Conservation (phyloP, 2,888 invertebrate species). For the Villa cingulata region DNA sequence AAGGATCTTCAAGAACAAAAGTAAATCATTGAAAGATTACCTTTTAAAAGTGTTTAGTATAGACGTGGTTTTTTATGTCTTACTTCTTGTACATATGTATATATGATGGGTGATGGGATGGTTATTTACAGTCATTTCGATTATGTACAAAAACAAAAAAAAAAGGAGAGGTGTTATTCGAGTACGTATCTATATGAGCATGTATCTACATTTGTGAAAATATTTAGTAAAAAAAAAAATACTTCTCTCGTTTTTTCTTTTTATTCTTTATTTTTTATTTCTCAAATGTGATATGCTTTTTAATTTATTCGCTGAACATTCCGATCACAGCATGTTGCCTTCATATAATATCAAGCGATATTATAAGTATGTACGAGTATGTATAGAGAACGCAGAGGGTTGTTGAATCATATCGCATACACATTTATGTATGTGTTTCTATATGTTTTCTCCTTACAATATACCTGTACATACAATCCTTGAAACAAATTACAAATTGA, state of each 20-base stretch:
- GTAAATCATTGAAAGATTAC: slow-evolving; percentile 8
- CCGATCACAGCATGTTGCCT: slow-evolving; percentile 8
- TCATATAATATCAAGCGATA: too few species aligned
- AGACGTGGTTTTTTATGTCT: slow-evolving; percentile 9
- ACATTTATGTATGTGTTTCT: too few species aligned
- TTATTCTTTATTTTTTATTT: too few species aligned
- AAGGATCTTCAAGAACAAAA: slow-evolving; percentile 5
- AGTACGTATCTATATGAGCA: too few species aligned
- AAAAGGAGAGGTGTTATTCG: too few species aligned
- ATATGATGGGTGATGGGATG: too few species aligned
- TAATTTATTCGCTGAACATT: slow-evolving; percentile 9
- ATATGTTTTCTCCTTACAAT: too few species aligned
- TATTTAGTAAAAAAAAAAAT: background rate
- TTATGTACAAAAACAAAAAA: background rate
- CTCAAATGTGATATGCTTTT: background rate
- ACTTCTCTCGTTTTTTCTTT: too few species aligned
- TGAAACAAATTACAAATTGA: background rate
- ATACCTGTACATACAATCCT: too few species aligned
- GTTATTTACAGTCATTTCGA: slow-evolving; percentile 5
- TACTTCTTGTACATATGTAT: slow-evolving; percentile 5
- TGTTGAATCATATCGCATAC: too few species aligned
- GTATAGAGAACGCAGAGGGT: too few species aligned
- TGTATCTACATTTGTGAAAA: background rate
- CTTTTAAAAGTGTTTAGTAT: slow-evolving; percentile 4
- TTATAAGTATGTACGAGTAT: background rate